phyloP scores from a whole-genome alignment of 1,140 invertebrate genomes.

The Brachionus plicatilis region DNA sequence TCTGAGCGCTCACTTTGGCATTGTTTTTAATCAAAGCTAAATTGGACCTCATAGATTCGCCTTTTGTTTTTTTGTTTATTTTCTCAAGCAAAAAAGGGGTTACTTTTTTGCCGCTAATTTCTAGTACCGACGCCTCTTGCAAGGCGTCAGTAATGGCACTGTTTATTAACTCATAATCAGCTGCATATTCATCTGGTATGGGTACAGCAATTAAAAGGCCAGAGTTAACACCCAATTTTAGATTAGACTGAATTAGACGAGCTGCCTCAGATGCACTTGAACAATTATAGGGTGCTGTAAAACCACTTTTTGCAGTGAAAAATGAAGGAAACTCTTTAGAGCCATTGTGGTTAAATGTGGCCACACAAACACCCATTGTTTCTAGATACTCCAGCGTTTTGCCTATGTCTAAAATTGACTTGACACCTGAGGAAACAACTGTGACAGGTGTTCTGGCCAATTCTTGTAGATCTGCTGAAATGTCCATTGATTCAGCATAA shows the following conservation, averaged over 20 bases:
- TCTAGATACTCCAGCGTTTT: conserved; percentile 91
- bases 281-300: conserved; percentile 11
- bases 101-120: conserved; percentile 76
- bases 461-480: conserved; percentile 89
- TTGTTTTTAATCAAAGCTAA: conserved; percentile 87
- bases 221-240: conserved; percentile 63
- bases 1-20: conserved; percentile 72
- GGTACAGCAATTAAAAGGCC: conserved; percentile 86
- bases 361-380: conserved; percentile 85
- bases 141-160: conserved; percentile 68
- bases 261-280: neutral
- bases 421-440: conserved; percentile 89
- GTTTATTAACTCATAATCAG: conserved; percentile 62
- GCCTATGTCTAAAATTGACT: conserved; percentile 91
- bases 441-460: conserved; percentile 76
- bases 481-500: conserved; percentile 64
- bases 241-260: conserved; percentile 18
- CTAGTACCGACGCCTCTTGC: conserved; percentile 61
- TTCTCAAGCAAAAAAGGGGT: conserved; percentile 80
- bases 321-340: conserved; percentile 41
- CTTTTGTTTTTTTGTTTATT: conserved; percentile 70
- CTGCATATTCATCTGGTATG: conserved; percentile 65
- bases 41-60: conserved; percentile 75
- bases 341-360: conserved; percentile 57
- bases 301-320: conserved; percentile 30